Evolutionary conservation across 2,113 vertebrate species (phyloP).

Genomic region (Poeciliopsis occidentalis): DNA sequence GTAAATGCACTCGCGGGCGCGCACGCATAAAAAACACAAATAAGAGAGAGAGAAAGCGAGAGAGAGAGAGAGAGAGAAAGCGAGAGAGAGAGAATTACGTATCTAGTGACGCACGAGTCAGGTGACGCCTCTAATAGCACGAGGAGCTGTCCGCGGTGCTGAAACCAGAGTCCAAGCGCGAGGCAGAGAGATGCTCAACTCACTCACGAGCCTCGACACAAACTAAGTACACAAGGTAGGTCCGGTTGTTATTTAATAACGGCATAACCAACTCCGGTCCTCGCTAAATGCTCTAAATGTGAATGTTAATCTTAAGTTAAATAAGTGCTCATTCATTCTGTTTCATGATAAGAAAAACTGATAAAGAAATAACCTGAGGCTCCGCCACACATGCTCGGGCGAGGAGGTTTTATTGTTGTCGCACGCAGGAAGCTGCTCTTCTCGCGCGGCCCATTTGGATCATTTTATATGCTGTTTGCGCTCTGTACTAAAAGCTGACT

Average conservation of each 20-base stretch:
- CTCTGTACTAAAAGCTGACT: background rate
- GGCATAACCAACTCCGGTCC: background rate
- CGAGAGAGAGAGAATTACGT: constrained; percentile 40
- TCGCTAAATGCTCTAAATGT: background rate
- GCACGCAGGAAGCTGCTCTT: constrained; percentile 45
- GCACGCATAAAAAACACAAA: background rate
- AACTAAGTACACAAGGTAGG: constrained; percentile 78
- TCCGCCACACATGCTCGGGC: constrained; percentile 32
- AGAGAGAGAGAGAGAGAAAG: background rate
- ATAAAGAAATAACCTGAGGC: constrained; percentile 76
- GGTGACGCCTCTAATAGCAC: constrained; percentile 70
- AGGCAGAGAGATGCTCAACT: constrained; percentile 60
- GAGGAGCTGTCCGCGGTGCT: constrained; percentile 85
- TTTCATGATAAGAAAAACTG: background rate
- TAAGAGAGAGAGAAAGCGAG: background rate
- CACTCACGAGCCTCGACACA: constrained; percentile 37
- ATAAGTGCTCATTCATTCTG: background rate
- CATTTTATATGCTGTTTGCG: background rate
- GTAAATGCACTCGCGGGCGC: constrained; percentile 6
- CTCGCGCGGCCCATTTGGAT: background rate
- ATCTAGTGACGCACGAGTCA: constrained; percentile 78
- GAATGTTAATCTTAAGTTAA: background rate
- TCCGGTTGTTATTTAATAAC: background rate
- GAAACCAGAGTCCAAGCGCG: constrained; percentile 46
- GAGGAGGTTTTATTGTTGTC: constrained; percentile 15